A percentile compares a stretch with the other conserved stretches of the same genome.
Conservation (phyloP, 2,797 vertebrate species). For the Enteromius trimaculatus region DNA sequence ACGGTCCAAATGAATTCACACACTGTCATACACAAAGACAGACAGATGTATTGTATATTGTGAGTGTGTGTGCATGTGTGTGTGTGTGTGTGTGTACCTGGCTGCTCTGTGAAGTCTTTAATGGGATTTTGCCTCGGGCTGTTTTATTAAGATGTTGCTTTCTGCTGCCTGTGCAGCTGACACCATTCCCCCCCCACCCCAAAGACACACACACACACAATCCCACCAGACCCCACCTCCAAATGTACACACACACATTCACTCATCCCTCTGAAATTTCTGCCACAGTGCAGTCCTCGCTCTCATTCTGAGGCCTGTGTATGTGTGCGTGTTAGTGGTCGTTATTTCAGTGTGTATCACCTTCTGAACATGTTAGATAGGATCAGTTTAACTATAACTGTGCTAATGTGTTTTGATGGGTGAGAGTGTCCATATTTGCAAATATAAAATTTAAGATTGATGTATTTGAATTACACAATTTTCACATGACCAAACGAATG, state of each 20-base stretch:
- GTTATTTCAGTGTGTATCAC: slow-evolving; percentile 29
- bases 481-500: background rate
- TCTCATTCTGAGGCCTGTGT: slow-evolving; percentile 39
- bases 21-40: slow-evolving; percentile 73
- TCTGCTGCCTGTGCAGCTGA: slow-evolving; percentile 99
- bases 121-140: slow-evolving; percentile 99
- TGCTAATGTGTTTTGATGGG: slow-evolving; percentile 17
- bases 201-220: slow-evolving; percentile 45
- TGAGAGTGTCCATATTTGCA: background rate
- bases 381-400: background rate
- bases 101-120: slow-evolving; percentile 99
- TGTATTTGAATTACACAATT: background rate
- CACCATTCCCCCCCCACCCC: slow-evolving; percentile 87
- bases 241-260: slow-evolving; percentile 39
- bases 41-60: slow-evolving; percentile 60
- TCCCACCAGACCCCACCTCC: slow-evolving; percentile 38
- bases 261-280: slow-evolving; percentile 66
- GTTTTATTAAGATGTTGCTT: slow-evolving; percentile 99
- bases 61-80: slow-evolving; percentile 54
- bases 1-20: slow-evolving; percentile 58
- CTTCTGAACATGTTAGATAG: background rate
- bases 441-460: background rate
- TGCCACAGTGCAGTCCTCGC: slow-evolving; percentile 60
- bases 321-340: slow-evolving; percentile 6
- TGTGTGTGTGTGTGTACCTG: slow-evolving; percentile 67